Conservation (phyloP, 2,797 vertebrate genomes). For the Syncerus caffer region DNA sequence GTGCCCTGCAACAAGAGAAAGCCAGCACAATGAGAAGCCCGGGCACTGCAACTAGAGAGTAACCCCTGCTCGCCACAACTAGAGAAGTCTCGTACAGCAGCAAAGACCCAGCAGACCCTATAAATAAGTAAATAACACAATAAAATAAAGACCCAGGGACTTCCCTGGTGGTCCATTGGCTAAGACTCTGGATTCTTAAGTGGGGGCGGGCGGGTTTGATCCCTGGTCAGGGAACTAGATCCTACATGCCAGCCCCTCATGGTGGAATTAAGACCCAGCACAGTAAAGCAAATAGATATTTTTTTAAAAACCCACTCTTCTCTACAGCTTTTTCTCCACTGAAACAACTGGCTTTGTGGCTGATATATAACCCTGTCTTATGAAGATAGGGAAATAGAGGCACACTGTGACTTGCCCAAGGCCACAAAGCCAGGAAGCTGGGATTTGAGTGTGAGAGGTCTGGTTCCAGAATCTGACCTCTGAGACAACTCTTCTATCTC, state of each 20-base stretch:
- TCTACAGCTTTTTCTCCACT: not conserved
- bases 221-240: not conserved
- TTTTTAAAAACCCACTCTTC: not conserved
- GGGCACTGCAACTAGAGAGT: rapidly evolving
- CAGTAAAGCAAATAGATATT: not conserved
- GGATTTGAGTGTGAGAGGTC: not conserved
- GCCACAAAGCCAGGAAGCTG: not conserved
- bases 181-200: not conserved
- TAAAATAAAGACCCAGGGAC: not conserved
- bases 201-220: not conserved
- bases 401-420: not conserved
- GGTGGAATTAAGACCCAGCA: not conserved
- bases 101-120: not conserved
- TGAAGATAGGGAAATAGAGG: not conserved
- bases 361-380: not conserved
- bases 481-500: not conserved
- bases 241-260: not conserved
- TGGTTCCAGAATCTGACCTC: not conserved
- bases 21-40: not conserved
- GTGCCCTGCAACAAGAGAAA: not conserved
- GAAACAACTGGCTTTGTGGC: not conserved
- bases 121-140: not conserved
- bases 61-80: not conserved
- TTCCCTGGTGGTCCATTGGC: not conserved
- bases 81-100: not conserved